A percentile compares a stretch with the other conserved stretches of the same genome.
Conservation (phyloP, 2,797 vertebrate species). For the Gymnoscopelus braueri region DNA sequence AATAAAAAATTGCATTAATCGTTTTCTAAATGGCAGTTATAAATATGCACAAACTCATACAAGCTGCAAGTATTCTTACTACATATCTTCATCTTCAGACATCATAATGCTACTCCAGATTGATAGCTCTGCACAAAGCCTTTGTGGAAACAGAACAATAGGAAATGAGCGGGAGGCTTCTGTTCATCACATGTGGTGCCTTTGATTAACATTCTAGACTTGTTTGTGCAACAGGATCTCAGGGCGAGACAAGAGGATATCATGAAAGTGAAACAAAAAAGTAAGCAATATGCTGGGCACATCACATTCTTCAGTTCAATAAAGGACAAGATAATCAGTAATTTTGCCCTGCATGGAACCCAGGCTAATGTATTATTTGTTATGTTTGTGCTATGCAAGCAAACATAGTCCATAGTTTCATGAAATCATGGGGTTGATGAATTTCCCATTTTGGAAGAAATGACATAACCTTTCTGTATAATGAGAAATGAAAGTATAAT, state of each 20-base stretch:
- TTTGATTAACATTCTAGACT: constrained; percentile 81
- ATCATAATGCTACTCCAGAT: constrained; percentile 72
- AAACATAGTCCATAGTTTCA: no score
- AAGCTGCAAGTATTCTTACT: constrained; percentile 36
- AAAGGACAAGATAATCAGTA: background rate
- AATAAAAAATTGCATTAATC: constrained; percentile 8
- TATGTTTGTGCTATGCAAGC: no score
- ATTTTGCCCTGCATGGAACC: no score
- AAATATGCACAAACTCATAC: constrained; percentile 22
- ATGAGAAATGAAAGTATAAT: no score
- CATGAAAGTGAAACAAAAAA: constrained; percentile 53
- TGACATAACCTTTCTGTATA: no score
- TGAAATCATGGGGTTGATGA: no score
- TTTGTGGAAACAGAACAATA: constrained; percentile 84
- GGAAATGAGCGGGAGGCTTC: constrained; percentile 80
- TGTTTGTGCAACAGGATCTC: constrained; percentile 71
- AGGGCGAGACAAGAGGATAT: constrained; percentile 56
- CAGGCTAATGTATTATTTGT: no score
- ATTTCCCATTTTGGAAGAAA: no score
- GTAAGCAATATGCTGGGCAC: constrained; percentile 8
- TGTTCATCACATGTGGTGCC: constrained; percentile 79
- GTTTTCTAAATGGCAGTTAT: constrained; percentile 3
- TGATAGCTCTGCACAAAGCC: constrained; percentile 77
- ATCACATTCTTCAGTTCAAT: constrained; percentile 16
- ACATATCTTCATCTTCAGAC: constrained; percentile 64